Evolutionary conservation across 1,140 invertebrate genomes (phyloP).

Genomic region (Temnothorax curvispinosus): DNA sequence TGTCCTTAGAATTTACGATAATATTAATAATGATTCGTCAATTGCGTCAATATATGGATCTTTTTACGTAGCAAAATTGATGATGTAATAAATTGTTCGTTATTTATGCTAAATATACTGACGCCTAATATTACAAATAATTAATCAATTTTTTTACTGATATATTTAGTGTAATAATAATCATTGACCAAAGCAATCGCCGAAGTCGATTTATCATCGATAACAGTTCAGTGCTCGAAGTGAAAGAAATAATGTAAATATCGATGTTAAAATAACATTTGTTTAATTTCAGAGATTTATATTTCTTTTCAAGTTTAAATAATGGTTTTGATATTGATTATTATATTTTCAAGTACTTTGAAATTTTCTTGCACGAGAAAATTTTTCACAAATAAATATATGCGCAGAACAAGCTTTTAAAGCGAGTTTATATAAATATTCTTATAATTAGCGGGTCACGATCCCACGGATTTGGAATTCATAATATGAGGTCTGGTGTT

Average conservation of each 20-base stretch:
- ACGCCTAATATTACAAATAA: not conserved
- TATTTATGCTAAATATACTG: constrained; percentile 30
- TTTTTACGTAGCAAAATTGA: constrained; percentile 44
- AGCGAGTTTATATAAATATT: not conserved
- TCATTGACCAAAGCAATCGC: constrained; percentile 2
- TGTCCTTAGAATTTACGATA: constrained; percentile 33
- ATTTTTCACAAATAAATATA: not conserved
- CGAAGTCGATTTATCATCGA: not conserved
- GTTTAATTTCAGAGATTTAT: not conserved
- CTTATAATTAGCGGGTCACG: too few species aligned
- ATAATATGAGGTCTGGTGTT: too few species aligned
- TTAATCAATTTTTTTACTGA: not conserved
- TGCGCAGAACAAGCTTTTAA: not conserved
- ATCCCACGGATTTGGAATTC: too few species aligned
- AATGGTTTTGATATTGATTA: not conserved
- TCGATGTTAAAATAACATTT: not conserved
- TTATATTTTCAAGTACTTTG: not conserved
- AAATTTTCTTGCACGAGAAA: not conserved
- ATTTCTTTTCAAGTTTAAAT: not conserved
- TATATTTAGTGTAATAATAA: constrained; percentile 2
- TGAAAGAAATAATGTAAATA: not conserved
- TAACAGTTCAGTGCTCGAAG: constrained; percentile 9
- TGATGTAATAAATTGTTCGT: constrained; percentile 35
- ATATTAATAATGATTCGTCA: constrained; percentile 34
- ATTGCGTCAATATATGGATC: constrained; percentile 6